Base-by-base conservation (phyloP, 2,888 invertebrate genomes). In the Phengaris alcon region DNA sequence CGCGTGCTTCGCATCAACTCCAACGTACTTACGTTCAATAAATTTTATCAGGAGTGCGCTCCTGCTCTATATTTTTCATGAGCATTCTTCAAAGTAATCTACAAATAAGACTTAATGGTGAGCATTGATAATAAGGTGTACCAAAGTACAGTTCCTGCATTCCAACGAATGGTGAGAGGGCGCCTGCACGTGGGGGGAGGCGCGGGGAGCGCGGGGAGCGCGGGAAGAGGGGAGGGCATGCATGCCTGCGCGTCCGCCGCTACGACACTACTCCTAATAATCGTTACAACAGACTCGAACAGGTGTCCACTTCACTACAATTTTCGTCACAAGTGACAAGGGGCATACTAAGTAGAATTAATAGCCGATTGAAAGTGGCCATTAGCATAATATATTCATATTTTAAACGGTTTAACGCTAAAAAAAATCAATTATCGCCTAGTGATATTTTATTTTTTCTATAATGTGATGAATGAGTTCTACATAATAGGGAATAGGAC, bases 171-270 rank as follows among this genome's bases (percentile, higher is more conserved):
- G 87, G 87, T 86, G 85, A 82, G 75, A 75, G 83, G 84, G 81
- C 79, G 80, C 79, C 78, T 79, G 79, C 77, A 74, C 76, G 78
- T 77, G 75, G 78, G 74, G 75, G 77, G 79, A 78, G 76, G 78
- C 78, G 80, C 77, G 77, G 55, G 74, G 78, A 80, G 79, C 79
- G n/a, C n/a, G n/a, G n/a, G n/a, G n/a, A 74, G 77, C 76, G 79
- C 77, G 68, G 75, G 75, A 78, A 77, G 76, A 78, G 78, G 78
- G 81, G 80, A 82, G 81, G 82, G 84, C 83, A 85, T 87, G 87
- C 88, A 89, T 90, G 88, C 90, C 89, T 87, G 88, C 90, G 90
- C 90, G 90, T 89, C 88, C 88, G 87, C 83, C 82, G 79, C 83
- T 83, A 84, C 84, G 83, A 83, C 84, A 84, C 82, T 80, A 86